Base-by-base conservation (phyloP, 2,888 invertebrate genomes). In the Pemphredon lugubris region DNA sequence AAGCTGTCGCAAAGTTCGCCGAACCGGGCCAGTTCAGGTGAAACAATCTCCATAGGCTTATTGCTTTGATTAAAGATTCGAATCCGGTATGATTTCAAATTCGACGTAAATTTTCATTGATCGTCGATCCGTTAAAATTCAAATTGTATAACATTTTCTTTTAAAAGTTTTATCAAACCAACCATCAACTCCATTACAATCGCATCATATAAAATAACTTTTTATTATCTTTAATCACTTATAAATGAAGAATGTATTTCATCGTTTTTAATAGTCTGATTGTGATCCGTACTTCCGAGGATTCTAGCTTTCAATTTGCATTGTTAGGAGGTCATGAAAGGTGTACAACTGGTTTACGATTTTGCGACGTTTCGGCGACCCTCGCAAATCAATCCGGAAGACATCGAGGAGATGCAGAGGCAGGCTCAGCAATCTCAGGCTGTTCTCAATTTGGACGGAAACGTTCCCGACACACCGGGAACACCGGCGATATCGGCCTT, bases 261-360 rank as follows among this genome's bases (percentile, higher is more conserved):
- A n/a, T n/a, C n/a, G n/a, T n/a, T n/a, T n/a, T 26, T 26, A 26
- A 26, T 26, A 5, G 4, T 7, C 26, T 26, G 26, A 26, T 26
- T 26, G 7, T 26, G 3, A 51, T 21, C 6, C 11, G n/a, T n/a
- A n/a, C n/a, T n/a, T n/a, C n/a, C n/a, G n/a, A n/a, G n/a, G n/a
- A n/a, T n/a, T n/a, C n/a, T n/a, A n/a, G n/a, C n/a, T n/a, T n/a
- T 0, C 5, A 45, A 9, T 37, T 6, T 32, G 6, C 23, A 14
- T 64, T 91, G 4, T n/a, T 90, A 95, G 93, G 96, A 96, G 87
- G 94, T 96, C 51, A 94, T 96, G 93, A 95, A 95, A 86, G 96
- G 96, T 0, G 92, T 96, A 16, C 95, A 96, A 84, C 92, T 94
- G 54, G 94, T 96, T 76, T 96, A 95, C 90, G 95, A 96, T 80